Evolutionary conservation across 1,140 invertebrate genomes (phyloP).

Genomic region (Laupala kohalensis): DNA sequence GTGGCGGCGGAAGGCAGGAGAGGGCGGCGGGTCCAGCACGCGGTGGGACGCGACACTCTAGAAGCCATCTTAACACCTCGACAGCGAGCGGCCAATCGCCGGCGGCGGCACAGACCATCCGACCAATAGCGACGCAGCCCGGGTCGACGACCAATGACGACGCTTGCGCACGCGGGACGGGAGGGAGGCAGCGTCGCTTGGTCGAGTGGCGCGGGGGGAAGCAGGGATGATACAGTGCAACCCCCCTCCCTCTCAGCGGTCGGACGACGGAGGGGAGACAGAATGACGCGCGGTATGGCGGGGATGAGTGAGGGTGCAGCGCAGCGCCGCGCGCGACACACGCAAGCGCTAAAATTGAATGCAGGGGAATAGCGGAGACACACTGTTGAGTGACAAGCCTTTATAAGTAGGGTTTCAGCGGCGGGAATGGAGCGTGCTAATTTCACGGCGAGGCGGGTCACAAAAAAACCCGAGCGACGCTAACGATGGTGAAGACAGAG

Average conservation of each 20-base stretch:
- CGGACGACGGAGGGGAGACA: neutral
- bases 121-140: neutral
- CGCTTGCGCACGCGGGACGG: neutral
- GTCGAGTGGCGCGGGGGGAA: too few species aligned
- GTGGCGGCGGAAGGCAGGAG: too few species aligned
- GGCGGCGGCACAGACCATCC: neutral
- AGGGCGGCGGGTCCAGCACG: too few species aligned
- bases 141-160: neutral
- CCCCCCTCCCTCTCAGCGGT: too few species aligned
- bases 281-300: neutral
- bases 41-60: neutral
- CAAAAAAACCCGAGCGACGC: neutral
- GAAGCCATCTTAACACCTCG: neutral
- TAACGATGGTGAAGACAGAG: too few species aligned
- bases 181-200: neutral
- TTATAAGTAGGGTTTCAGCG: neutral
- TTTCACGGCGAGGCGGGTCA: neutral
- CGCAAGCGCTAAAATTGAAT: neutral
- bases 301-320: too few species aligned
- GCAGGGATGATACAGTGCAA: too few species aligned
- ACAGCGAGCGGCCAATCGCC: neutral
- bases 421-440: neutral
- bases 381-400: neutral
- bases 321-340: neutral
- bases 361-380: neutral